These are phyloP conservation scores for Micromys minutus DNA, from an alignment of 2,113 vertebrate genomes.

Conservation along the genomic window DNA sequence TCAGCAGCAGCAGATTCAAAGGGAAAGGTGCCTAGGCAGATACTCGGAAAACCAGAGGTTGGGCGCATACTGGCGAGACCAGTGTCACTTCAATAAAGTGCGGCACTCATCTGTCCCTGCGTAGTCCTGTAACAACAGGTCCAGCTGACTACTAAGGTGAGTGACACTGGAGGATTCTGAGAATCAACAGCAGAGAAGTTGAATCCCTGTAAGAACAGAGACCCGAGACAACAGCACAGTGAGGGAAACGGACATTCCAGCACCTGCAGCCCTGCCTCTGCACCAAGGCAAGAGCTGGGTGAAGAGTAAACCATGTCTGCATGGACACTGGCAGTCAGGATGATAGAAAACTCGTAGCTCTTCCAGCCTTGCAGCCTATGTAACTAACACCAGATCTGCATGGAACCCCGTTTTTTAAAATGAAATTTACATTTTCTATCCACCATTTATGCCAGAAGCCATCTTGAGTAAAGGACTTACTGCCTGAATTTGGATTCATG, in stretches of 20 bases:
- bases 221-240: neutral
- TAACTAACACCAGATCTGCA: neutral
- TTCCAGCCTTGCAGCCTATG: neutral
- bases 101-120: neutral
- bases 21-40: neutral
- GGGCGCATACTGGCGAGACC: neutral
- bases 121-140: no score
- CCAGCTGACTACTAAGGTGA: no score
- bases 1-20: neutral
- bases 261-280: neutral
- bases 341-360: fast-evolving
- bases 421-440: neutral
- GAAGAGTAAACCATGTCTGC: no score
- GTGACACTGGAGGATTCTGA: neutral
- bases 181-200: neutral
- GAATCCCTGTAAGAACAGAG: neutral
- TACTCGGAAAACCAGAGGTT: neutral
- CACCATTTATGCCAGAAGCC: no score
- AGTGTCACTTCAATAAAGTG: neutral
- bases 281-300: no score
- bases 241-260: neutral
- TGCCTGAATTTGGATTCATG: neutral
- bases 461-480: neutral
- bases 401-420: neutral
- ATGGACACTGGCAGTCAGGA: neutral